These are phyloP conservation scores for Pempheris klunzingeri DNA, from an alignment of 2,797 vertebrate species.

Conservation along the genomic window DNA sequence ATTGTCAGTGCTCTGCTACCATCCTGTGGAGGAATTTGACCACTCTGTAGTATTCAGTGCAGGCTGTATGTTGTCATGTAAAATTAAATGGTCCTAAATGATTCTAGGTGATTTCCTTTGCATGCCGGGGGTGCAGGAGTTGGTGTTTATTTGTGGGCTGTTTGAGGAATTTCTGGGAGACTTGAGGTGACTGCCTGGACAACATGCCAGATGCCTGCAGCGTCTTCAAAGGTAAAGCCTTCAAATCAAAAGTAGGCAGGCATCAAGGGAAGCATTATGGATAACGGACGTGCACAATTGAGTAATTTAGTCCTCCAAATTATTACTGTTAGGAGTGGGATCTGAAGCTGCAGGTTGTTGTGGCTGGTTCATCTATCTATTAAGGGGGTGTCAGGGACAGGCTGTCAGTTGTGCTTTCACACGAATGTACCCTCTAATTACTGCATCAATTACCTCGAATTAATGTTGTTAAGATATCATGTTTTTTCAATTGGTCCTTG, in stretches of 20 bases:
- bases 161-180: neutral
- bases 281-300: neutral
- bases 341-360: neutral
- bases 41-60: neutral
- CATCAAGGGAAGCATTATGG: neutral
- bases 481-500: conserved; percentile 5
- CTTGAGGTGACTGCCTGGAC: neutral
- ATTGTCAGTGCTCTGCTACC: neutral
- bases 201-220: neutral
- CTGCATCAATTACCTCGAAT: conserved; percentile 3
- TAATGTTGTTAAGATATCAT: neutral
- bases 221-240: neutral
- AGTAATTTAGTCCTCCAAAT: neutral
- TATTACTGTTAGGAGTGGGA: neutral
- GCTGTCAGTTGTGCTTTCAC: neutral
- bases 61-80: neutral
- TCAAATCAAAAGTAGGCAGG: neutral
- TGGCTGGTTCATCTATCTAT: neutral
- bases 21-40: conserved; percentile 24
- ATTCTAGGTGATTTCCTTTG: neutral
- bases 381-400: neutral
- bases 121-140: neutral
- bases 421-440: conserved; percentile 1
- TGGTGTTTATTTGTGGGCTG: neutral
- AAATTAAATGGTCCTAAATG: neutral